A percentile compares a stretch with the other conserved stretches of the same genome.
These are phyloP conservation scores for Rhamnusium bicolor DNA, from an alignment of 2,888 invertebrate genomes.

Conservation along the genomic window DNA sequence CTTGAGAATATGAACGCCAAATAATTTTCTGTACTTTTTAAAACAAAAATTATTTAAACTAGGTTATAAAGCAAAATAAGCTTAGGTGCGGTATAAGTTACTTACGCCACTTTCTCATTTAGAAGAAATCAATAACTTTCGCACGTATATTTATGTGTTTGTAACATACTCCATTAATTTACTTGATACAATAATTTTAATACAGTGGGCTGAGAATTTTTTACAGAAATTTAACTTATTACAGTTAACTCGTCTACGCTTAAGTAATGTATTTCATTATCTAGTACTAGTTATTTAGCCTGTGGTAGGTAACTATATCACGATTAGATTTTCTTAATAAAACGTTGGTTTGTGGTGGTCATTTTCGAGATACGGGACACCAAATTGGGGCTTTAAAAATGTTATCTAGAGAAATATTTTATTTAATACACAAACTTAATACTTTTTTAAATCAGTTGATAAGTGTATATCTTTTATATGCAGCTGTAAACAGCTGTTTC, in stretches of 20 bases:
- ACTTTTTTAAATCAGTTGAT: no score
- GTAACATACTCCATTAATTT: slow-evolving; percentile 27
- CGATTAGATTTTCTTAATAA: no score
- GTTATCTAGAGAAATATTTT: no score
- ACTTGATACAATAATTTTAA: slow-evolving; percentile 10
- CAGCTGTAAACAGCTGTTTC: no score
- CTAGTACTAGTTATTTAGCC: background rate
- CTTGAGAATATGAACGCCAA: no score
- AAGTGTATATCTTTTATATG: no score
- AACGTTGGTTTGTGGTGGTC: no score
- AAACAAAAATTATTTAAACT: background rate
- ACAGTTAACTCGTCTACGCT: background rate
- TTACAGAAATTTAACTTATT: background rate
- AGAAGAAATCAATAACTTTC: slow-evolving; percentile 34
- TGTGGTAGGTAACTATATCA: no score
- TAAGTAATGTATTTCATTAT: background rate
- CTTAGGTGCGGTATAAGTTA: background rate
- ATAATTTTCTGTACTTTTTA: background rate
- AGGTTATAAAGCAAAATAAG: background rate
- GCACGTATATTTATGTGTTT: slow-evolving; percentile 21
- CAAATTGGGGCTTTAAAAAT: no score
- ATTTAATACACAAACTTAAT: no score
- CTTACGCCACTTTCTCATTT: slow-evolving; percentile 24
- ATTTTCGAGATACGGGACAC: no score
- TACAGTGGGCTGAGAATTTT: background rate